These are phyloP conservation scores for Mylabris sibirica DNA, from an alignment of 2,888 invertebrate species.

Conservation along the genomic window DNA sequence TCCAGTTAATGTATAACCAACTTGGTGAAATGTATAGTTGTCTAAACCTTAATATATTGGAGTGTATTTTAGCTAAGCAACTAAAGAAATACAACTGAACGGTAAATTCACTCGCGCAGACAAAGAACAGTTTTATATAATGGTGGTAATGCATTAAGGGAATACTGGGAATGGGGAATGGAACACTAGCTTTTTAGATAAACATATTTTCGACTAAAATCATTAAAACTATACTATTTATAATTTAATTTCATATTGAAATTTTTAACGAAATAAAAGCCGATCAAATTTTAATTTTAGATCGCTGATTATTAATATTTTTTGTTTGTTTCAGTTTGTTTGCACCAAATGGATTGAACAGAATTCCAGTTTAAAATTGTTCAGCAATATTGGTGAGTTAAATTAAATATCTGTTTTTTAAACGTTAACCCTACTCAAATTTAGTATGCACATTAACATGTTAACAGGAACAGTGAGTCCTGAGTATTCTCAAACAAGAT, in stretches of 20 bases:
- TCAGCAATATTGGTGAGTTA: constrained; percentile 31
- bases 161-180: constrained; percentile 36
- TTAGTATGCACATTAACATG: too few species aligned
- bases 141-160: constrained; percentile 35
- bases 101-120: constrained; percentile 27
- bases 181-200: constrained; percentile 39
- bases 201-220: constrained; percentile 35
- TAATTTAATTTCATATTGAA: background rate
- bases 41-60: background rate
- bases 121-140: constrained; percentile 37
- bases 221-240: constrained; percentile 8
- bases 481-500: too few species aligned
- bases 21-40: background rate
- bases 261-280: background rate
- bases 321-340: constrained; percentile 29
- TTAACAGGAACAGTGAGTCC: too few species aligned
- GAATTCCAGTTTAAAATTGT: constrained; percentile 28
- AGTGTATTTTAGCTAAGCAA: background rate
- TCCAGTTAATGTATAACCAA: background rate
- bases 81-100: constrained; percentile 26
- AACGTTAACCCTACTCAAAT: too few species aligned
- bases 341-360: constrained; percentile 28
- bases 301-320: background rate
- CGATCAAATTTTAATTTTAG: background rate
- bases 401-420: constrained; percentile 23